Evolutionary conservation across 2,113 vertebrate species (phyloP).

Genomic region (Gymnorhina tibicen): DNA sequence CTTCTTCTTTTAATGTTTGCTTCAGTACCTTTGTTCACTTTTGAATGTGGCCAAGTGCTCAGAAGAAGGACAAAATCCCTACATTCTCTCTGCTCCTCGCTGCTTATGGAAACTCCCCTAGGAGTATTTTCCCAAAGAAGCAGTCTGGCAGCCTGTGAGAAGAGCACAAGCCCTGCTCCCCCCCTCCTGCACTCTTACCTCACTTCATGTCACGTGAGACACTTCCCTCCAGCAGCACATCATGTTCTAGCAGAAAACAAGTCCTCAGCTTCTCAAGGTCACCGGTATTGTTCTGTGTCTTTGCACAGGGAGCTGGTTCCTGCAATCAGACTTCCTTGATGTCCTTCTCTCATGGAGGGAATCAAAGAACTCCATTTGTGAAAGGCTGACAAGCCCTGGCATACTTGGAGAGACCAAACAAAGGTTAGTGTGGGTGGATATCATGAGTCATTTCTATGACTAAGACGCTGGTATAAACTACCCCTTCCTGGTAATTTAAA

Average conservation of each 20-base stretch:
- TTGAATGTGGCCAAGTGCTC: not conserved
- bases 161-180: not conserved
- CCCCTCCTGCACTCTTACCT: not conserved
- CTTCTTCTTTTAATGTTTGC: not conserved
- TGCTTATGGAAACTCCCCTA: not conserved
- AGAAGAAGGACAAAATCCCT: not conserved
- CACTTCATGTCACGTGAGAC: slow-evolving; percentile 1
- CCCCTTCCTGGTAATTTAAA: slow-evolving; percentile 43
- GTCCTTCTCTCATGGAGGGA: slow-evolving; percentile 19
- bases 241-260: slow-evolving; percentile 24
- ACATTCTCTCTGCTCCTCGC: not conserved
- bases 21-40: not conserved
- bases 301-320: slow-evolving; percentile 1
- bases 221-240: slow-evolving; percentile 18
- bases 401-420: slow-evolving; percentile 51
- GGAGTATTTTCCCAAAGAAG: slow-evolving; percentile 5
- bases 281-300: slow-evolving; percentile 7
- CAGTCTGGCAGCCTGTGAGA: not conserved
- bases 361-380: slow-evolving; percentile 43
- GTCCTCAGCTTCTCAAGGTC: slow-evolving; percentile 35
- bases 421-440: slow-evolving; percentile 63
- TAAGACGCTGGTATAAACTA: slow-evolving; percentile 51
- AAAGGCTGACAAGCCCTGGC: slow-evolving; percentile 54
- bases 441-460: slow-evolving; percentile 59
- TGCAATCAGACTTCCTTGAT: slow-evolving; percentile 42